phyloP scores from a whole-genome alignment of 2,797 vertebrate species.

The Enteromius paludinosus region DNA sequence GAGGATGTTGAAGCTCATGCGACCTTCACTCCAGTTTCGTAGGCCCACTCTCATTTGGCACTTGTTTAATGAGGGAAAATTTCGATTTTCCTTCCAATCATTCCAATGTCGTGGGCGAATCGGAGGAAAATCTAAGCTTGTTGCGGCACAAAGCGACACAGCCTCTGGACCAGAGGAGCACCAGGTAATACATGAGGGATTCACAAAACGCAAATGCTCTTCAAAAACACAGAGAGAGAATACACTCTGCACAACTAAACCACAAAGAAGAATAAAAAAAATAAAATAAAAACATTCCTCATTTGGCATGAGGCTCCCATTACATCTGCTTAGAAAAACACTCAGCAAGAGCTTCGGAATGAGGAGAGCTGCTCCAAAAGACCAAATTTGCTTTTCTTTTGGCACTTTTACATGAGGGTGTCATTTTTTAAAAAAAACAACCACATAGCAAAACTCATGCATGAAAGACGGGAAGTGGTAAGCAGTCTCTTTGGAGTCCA shows the following conservation, averaged over 20 bases:
- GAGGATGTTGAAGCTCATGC: slow-evolving; percentile 25
- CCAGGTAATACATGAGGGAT: slow-evolving; percentile 65
- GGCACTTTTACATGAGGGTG: slow-evolving; percentile 84
- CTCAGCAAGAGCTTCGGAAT: slow-evolving; percentile 71
- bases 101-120: slow-evolving; percentile 8
- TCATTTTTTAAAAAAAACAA: slow-evolving; percentile 70
- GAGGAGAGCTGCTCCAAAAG: slow-evolving; percentile 68
- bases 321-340: slow-evolving; percentile 74
- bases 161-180: slow-evolving; percentile 71
- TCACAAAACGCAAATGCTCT: slow-evolving; percentile 48
- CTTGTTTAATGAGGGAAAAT: slow-evolving; percentile 21
- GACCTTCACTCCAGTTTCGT: slow-evolving; percentile 6
- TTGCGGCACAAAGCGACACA: slow-evolving; percentile 54
- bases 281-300: slow-evolving; percentile 7
- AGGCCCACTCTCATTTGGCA: slow-evolving; percentile 30
- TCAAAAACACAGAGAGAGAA: slow-evolving; percentile 49
- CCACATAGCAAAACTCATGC: slow-evolving; percentile 84
- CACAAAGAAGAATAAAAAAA: slow-evolving; percentile 64
- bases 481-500: slow-evolving; percentile 78
- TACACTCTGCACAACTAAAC: slow-evolving; percentile 75
- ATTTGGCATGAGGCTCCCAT: slow-evolving; percentile 59
- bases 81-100: slow-evolving; percentile 16
- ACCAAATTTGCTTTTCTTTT: slow-evolving; percentile 67
- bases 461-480: slow-evolving; percentile 81
- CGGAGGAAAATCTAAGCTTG: slow-evolving; percentile 24